phyloP scores from a whole-genome alignment of 1,140 invertebrate species.

The Rhizoglyphus robini region DNA sequence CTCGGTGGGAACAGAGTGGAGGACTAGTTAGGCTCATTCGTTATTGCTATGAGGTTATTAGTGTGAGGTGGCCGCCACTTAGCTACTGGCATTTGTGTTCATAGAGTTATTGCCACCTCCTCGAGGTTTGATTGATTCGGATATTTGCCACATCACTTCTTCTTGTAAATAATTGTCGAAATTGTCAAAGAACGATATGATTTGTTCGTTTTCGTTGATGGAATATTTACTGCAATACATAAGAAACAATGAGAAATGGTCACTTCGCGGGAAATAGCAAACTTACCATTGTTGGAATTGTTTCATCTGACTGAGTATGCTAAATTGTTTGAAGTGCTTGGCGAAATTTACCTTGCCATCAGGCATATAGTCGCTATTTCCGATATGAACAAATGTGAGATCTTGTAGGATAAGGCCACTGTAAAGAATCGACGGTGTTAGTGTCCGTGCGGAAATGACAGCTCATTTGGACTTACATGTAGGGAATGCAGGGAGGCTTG shows the following conservation, averaged over 20 bases:
- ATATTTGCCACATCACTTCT: slow-evolving; percentile 95
- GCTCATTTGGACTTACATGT: slow-evolving; percentile 62
- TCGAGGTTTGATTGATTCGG: slow-evolving; percentile 84
- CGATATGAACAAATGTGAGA: slow-evolving; percentile 95
- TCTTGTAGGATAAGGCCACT: slow-evolving; percentile 96
- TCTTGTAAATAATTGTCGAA: slow-evolving; percentile 89
- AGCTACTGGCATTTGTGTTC: too few relatives aligned
- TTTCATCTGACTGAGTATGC: slow-evolving; percentile 94
- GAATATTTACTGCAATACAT: slow-evolving; percentile 26
- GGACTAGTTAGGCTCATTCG: too few relatives aligned
- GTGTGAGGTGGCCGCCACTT: too few relatives aligned
- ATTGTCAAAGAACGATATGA: slow-evolving; percentile 88
- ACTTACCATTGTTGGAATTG: slow-evolving; percentile 82
- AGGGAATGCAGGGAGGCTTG: slow-evolving; percentile 91
- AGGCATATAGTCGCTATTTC: slow-evolving; percentile 72
- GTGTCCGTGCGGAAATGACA: not conserved
- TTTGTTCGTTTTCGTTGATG: slow-evolving; percentile 54
- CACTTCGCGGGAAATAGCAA: not conserved
- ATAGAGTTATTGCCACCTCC: slow-evolving; percentile 39
- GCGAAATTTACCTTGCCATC: slow-evolving; percentile 89
- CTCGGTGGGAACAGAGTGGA: too few relatives aligned
- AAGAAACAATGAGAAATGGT: slow-evolving; percentile 10
- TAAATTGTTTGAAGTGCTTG: slow-evolving; percentile 94
- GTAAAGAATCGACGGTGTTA: too few relatives aligned
- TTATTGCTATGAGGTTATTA: too few relatives aligned